Percentiles rank a stretch among this genome's conserved stretches.
Evolutionary conservation across 2,888 invertebrate genomes (phyloP).

Genomic region (Deilephila elpenor): DNA sequence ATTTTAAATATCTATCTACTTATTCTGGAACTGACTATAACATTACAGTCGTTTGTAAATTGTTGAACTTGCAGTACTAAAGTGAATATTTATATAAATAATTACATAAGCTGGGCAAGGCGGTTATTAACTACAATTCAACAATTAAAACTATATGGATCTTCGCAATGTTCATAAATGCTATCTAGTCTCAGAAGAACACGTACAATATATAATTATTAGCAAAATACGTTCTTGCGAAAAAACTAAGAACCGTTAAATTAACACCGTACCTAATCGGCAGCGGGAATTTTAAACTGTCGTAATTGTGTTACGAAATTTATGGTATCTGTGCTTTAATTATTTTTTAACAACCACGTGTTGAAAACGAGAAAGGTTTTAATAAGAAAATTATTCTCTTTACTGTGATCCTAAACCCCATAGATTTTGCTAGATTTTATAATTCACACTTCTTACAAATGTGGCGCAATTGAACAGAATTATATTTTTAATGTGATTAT

Average conservation of each 20-base stretch:
- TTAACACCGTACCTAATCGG: slow-evolving; percentile 6
- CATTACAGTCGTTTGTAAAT: too few relatives aligned
- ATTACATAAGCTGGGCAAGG: too few relatives aligned
- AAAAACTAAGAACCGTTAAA: slow-evolving; percentile 5
- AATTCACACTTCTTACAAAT: not conserved
- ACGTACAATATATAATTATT: slow-evolving; percentile 4
- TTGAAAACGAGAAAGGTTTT: not conserved
- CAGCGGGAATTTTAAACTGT: slow-evolving; percentile 2
- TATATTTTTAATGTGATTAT: not conserved
- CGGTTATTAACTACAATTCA: too few relatives aligned
- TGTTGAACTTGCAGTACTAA: too few relatives aligned
- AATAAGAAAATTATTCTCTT: too few relatives aligned
- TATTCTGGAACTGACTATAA: too few relatives aligned
- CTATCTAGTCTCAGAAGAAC: not conserved
- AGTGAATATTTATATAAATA: too few relatives aligned
- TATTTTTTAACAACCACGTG: not conserved
- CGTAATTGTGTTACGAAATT: slow-evolving; percentile 5
- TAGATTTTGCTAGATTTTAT: not conserved
- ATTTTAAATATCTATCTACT: too few relatives aligned
- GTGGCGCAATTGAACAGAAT: too few relatives aligned
- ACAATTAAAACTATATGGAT: too few relatives aligned
- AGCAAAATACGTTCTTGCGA: not conserved
- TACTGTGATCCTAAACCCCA: too few relatives aligned
- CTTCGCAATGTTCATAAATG: not conserved
- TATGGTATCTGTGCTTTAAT: not conserved